These are phyloP conservation scores for Oncorhynchus nerka DNA, from an alignment of 2,113 vertebrate species.

Conservation along the genomic window DNA sequence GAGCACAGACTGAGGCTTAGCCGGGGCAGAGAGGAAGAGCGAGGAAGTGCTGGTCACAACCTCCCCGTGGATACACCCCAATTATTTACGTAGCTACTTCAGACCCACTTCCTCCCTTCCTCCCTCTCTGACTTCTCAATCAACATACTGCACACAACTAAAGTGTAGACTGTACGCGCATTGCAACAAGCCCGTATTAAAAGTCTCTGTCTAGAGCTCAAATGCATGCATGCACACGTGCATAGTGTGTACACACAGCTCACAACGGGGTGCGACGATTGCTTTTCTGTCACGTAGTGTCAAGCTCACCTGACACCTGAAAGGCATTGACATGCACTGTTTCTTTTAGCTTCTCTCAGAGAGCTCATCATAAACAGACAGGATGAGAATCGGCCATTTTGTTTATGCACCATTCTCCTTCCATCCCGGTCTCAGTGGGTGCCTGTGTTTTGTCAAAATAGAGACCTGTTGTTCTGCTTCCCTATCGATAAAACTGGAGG, in stretches of 20 bases:
- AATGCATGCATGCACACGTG: not conserved
- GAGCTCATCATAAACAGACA: not conserved
- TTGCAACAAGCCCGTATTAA: no score
- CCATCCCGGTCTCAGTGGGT: conserved; percentile 11
- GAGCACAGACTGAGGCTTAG: not conserved
- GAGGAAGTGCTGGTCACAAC: conserved; percentile 11
- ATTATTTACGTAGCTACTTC: not conserved
- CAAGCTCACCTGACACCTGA: not conserved
- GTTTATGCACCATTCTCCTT: not conserved
- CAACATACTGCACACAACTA: no score
- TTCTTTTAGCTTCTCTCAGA: not conserved
- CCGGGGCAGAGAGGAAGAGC: not conserved
- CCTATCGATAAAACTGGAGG: conserved; percentile 1
- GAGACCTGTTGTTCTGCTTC: conserved; percentile 21
- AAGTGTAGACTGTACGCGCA: no score
- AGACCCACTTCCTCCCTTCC: conserved; percentile 5
- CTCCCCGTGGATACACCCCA: not conserved
- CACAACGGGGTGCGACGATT: not conserved
- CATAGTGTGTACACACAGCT: not conserved
- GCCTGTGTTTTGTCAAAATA: conserved; percentile 34
- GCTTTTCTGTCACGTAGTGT: not conserved
- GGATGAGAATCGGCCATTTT: not conserved
- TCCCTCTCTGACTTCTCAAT: no score
- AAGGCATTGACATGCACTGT: not conserved
- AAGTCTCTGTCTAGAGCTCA: not conserved